Evolutionary conservation across 2,888 invertebrate species (phyloP), one percentile per base, ranked within the genome.

Genomic region (Leptopilina drosophilae): DNA sequence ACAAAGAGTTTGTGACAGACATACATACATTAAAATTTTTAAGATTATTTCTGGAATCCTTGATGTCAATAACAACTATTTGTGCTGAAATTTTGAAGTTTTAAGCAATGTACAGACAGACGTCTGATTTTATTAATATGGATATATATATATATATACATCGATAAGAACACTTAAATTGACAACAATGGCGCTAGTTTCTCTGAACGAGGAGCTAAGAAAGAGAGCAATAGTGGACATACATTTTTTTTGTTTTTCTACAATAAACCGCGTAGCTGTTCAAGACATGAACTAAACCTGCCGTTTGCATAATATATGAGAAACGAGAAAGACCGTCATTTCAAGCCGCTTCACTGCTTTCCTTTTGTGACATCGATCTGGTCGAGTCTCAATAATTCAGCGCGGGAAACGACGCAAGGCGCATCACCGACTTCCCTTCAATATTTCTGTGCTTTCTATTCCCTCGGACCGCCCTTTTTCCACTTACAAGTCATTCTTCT

Each of bases 361-460:
- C 89, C 88, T 90, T 90, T 90, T 89, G 90, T 89, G 89, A 90
- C 91, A 91, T 91, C 91, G 91, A 91, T 91, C 90, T 90, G 90
- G 82, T 87, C 85, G 88, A 82, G 87, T 89, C 90, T 91, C 90
- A 91, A 91, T 91, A 90, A 91, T 91, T 91, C 91, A 91, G 82
- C 86, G 89, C 89, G 90, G 90, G 90, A 90, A 73, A 90, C 89
- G 86, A 84, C 89, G 87, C 89, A 90, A 90, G 89, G 90, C 89
- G 90, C 87, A 85, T 83, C 81, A 82, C 83, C 76, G 80, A 81
- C 79, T 77, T 53, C 67, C 62, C 46, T 75, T 20, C 79, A 66
- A 64, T 64, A 56, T 59, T 49, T 20, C 40, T 56, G 59, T 15
- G 42, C 62, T 14, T 53, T 46, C 33, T 59, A 69, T 76, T 46